Conservation (phyloP, 2,113 vertebrate species). For the Larimichthys polyactis region DNA sequence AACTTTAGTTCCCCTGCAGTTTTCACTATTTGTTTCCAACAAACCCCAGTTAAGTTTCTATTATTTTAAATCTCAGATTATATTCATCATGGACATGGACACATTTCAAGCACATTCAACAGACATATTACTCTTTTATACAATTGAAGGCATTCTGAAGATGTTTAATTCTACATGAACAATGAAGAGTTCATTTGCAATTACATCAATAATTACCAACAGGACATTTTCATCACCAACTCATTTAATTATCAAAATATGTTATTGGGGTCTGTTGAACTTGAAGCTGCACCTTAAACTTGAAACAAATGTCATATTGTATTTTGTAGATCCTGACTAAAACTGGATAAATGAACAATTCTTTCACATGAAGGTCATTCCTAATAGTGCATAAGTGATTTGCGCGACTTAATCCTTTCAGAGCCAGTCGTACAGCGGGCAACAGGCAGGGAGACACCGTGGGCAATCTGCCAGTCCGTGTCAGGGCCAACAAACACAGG, state of each 20-base stretch:
- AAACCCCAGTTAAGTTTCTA: not conserved
- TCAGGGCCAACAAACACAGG: slow-evolving; percentile 25
- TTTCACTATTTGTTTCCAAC: not conserved
- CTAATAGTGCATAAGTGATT: slow-evolving; percentile 29
- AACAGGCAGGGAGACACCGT: slow-evolving; percentile 19
- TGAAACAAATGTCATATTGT: slow-evolving; percentile 31
- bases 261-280: not conserved
- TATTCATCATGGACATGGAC: not conserved
- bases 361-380: slow-evolving; percentile 23
- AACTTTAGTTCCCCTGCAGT: not conserved
- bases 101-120: not conserved
- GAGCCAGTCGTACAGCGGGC: slow-evolving; percentile 6
- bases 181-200: not conserved
- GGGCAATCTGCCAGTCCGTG: slow-evolving; percentile 1
- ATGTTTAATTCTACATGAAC: not conserved
- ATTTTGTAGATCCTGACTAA: slow-evolving; percentile 26
- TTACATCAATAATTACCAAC: not conserved
- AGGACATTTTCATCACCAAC: not conserved
- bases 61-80: not conserved
- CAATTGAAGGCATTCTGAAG: not conserved
- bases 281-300: not conserved
- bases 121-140: not conserved
- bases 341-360: slow-evolving; percentile 33
- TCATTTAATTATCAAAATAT: slow-evolving; percentile 6
- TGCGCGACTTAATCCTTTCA: slow-evolving; percentile 25